Base-by-base conservation (phyloP, 30 jellyfish, hydroid and myxozoan species). In the Phacellophora camtschatica region DNA sequence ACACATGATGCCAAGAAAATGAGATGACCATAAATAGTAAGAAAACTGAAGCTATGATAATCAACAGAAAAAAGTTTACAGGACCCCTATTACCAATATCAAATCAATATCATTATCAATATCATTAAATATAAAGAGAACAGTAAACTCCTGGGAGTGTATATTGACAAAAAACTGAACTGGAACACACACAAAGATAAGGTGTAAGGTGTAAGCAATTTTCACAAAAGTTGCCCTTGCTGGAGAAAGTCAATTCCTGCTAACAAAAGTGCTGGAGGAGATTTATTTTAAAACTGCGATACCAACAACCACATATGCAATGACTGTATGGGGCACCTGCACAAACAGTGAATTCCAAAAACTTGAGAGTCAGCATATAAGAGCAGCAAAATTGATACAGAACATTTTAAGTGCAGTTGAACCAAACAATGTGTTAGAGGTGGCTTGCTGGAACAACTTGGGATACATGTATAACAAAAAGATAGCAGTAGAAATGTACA, bases 401-500 rank as follows among this genome's bases (percentile, higher is more conserved):
- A 56, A 22, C 71, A 56, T 56, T 56, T 39, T 39, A 56, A 56
- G 71, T 16, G 25, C 71, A 32, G 71, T 56, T 56, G 71, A 56
- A 28, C 3, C 35, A 56, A 56, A 56, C 34, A 56, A 25, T 56
- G 71, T 51, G 10, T 51, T 5, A 56, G 37, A 12, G 71, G 13
- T 56, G 71, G 37, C 71, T 4, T 16, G 71, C 37, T 56, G 71
- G 71, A 56, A 56, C 71, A 56, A 3, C 71, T 49, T 49, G 64
- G 64, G 64, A 49, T 49, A 49, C 22, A 49, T 49, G 64, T 49
- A 49, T 30, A 49, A 49, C n/a, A 49, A 12, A 49, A 56, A 16
- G 71, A 22, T 56, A 67, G 81, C 81, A 67, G 32, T 51, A 67
- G 65, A 41, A 65, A 67, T 23, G 81, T 67, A 67, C 63, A 36